phyloP scores from a whole-genome alignment of 1,140 invertebrate genomes.

The Leptopilina boulardi region DNA sequence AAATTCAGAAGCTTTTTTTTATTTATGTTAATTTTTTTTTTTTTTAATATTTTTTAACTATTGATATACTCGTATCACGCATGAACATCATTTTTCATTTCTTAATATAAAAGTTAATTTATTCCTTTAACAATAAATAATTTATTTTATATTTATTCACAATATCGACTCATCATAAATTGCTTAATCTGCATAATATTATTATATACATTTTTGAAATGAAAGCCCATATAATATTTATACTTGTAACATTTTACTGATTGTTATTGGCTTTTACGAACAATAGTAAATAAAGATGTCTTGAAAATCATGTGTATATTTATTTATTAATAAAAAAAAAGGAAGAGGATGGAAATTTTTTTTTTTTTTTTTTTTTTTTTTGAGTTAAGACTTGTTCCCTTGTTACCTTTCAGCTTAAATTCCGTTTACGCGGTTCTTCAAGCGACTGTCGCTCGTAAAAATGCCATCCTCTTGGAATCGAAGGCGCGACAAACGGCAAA shows the following conservation, averaged over 20 bases:
- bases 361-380: no score
- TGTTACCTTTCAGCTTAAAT: constrained; percentile 27
- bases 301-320: not conserved
- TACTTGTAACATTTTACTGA: not conserved
- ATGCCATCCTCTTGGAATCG: constrained; percentile 49
- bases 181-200: no score
- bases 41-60: not conserved
- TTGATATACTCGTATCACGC: no score
- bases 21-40: not conserved
- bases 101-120: no score
- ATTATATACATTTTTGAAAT: not conserved
- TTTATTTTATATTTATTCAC: no score
- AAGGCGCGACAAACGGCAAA: constrained; percentile 53
- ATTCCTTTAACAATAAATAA: no score
- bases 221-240: no score
- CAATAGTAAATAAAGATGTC: constrained; percentile 12
- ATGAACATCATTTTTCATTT: no score
- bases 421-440: constrained; percentile 23
- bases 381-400: constrained; percentile 19
- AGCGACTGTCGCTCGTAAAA: constrained; percentile 53
- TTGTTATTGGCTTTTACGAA: not conserved
- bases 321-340: not conserved
- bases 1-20: no score
- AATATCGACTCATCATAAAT: no score
- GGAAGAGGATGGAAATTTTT: constrained; percentile 13